Conservation (phyloP, 2,797 vertebrate species). For the Erethizon dorsatum region DNA sequence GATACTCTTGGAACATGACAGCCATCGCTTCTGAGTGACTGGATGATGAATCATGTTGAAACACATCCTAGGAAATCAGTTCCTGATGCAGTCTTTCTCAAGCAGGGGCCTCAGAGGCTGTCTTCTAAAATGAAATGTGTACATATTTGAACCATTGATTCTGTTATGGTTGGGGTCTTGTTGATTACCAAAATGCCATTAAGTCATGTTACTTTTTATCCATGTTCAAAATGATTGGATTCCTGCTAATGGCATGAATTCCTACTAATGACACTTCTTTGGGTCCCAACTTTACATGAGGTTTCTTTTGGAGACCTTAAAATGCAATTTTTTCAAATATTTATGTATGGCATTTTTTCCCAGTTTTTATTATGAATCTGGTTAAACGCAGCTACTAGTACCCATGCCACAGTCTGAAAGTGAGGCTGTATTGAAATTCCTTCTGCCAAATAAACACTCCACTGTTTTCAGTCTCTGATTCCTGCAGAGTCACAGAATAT, state of each 20-base stretch:
- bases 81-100: neutral
- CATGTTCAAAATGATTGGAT: neutral
- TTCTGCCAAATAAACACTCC: too few species aligned
- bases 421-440: too few species aligned
- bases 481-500: too few species aligned
- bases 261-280: neutral
- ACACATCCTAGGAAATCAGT: neutral
- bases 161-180: neutral
- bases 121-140: neutral
- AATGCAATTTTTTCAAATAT: neutral
- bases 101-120: neutral
- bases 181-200: neutral
- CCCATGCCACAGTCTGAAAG: too few species aligned
- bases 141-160: neutral
- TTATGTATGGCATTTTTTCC: too few species aligned
- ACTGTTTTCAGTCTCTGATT: too few species aligned
- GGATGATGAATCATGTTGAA: neutral
- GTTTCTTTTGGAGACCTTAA: neutral
- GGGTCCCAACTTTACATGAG: neutral
- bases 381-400: too few species aligned
- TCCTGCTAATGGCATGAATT: neutral
- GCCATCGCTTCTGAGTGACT: neutral
- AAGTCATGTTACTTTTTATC: neutral
- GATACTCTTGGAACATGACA: neutral
- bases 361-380: too few species aligned